Evolutionary conservation across 2,888 invertebrate species (phyloP), one percentile per base, ranked within the genome.

Genomic region (Hirtodrosophila cameraria): DNA sequence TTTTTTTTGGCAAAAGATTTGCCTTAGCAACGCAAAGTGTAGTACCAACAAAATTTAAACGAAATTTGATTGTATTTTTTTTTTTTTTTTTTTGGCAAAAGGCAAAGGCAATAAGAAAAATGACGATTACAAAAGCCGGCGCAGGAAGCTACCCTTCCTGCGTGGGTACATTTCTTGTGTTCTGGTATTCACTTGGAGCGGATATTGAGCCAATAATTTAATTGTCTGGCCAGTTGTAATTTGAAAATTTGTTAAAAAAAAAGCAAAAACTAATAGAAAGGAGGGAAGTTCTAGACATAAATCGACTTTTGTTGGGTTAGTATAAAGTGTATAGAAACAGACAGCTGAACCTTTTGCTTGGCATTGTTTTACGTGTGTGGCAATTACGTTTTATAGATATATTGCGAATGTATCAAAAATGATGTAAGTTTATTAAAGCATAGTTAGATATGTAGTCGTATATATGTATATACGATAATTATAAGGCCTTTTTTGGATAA

Each of bases 61-160:
- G 86, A 82, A 82, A 75, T 86, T 75, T 82, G 86, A 87, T 82
- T 87, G 86, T 82, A 43, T 85, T 86, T n/a, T n/a, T n/a, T n/a
- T n/a, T n/a, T n/a, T n/a, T n/a, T n/a, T n/a, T n/a, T n/a, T n/a
- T 20, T 74, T 41, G 38, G 18, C 39, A 36, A 64, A 68, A 67
- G 39, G 45, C 61, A 46, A n/a, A n/a, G 64, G 70, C 63, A 59
- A 49, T 38, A 16, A 39, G 15, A 42, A 54, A 41, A 39, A 62
- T 53, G 33, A 18, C 13, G 39, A 41, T 35, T 30, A 61, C 70
- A 52, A 66, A n/a, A 43, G 52, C 38, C 39, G 49, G 36, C 54
- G 54, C 67, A 63, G 78, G 67, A 65, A 60, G 20, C 63, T 68
- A 78, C 68, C 71, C 80, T 81, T 84, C 66, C 67, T 60, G 55